These are phyloP conservation scores for Pleuronectes platessa DNA, from an alignment of 2,113 vertebrate genomes.

Conservation along the genomic window DNA sequence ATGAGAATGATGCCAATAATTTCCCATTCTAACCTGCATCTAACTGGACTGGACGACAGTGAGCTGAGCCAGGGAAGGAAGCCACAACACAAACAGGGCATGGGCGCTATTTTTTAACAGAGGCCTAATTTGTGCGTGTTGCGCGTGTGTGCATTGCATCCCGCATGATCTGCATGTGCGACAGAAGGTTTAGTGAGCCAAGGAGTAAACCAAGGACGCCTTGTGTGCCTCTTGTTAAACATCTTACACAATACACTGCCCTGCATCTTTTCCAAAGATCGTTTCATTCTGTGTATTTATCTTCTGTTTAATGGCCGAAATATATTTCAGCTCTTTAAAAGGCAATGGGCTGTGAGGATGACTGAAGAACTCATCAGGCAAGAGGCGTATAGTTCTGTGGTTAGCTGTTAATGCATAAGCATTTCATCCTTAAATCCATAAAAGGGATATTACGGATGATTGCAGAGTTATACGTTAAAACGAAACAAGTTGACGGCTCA, in stretches of 20 bases:
- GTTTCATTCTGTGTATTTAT: slow-evolving; percentile 34
- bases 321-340: slow-evolving; percentile 49
- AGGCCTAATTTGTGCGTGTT: slow-evolving; percentile 17
- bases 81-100: slow-evolving; percentile 37
- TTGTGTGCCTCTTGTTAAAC: slow-evolving; percentile 20
- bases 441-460: slow-evolving; percentile 36
- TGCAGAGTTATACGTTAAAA: slow-evolving; percentile 33
- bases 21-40: slow-evolving; percentile 46
- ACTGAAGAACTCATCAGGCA: slow-evolving; percentile 45
- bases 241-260: slow-evolving; percentile 12
- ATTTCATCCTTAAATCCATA: slow-evolving; percentile 56
- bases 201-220: not conserved
- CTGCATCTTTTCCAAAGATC: slow-evolving; percentile 30
- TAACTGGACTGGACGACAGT: slow-evolving; percentile 35
- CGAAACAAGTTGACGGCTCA: slow-evolving; percentile 42
- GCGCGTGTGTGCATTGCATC: not conserved
- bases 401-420: slow-evolving; percentile 10
- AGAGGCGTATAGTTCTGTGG: slow-evolving; percentile 7
- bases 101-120: slow-evolving; percentile 26
- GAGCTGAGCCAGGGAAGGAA: slow-evolving; percentile 53
- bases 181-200: not conserved
- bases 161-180: not conserved
- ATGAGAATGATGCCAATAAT: slow-evolving; percentile 53
- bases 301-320: slow-evolving; percentile 36
- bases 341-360: slow-evolving; percentile 41